These are phyloP conservation scores for Butorides virescens DNA, from an alignment of 2,113 vertebrate species.

Conservation along the genomic window DNA sequence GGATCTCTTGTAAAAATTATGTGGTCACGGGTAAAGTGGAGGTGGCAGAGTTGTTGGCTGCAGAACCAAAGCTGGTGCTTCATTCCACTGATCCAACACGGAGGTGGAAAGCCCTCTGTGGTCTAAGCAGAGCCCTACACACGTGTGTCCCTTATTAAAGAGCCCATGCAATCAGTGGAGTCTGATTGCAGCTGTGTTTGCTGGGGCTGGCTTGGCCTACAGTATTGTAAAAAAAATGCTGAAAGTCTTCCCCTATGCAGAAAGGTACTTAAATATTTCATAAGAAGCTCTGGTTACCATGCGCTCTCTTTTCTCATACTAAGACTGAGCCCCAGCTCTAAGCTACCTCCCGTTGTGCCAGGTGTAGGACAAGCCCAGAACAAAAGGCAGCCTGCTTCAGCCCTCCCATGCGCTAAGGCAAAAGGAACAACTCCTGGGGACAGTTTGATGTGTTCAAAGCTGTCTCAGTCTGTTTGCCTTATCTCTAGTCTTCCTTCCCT, in stretches of 20 bases:
- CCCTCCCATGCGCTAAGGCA: not conserved
- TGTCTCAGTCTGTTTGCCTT: not conserved
- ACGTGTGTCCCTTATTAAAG: not conserved
- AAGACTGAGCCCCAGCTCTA: not conserved
- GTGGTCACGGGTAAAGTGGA: not conserved
- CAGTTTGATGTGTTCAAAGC: not conserved
- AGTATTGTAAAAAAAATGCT: not conserved
- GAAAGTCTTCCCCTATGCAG: not conserved
- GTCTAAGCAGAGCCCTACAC: not conserved
- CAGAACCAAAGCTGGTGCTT: not conserved
- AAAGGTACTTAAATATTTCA: not conserved
- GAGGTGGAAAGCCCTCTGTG: not conserved
- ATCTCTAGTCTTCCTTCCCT: not conserved
- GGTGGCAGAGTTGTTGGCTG: not conserved
- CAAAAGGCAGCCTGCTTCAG: not conserved
- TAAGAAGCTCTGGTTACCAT: not conserved
- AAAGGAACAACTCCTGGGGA: not conserved
- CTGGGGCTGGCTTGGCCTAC: not conserved
- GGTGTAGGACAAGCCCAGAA: not conserved
- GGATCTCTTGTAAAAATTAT: not conserved
- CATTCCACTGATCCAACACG: not conserved
- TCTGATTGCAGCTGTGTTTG: not conserved
- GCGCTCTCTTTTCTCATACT: not conserved
- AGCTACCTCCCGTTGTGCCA: not conserved
- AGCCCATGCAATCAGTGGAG: fast-evolving